Base-by-base conservation (phyloP, 23 tunicate species). In the Halocynthia aurantium region DNA sequence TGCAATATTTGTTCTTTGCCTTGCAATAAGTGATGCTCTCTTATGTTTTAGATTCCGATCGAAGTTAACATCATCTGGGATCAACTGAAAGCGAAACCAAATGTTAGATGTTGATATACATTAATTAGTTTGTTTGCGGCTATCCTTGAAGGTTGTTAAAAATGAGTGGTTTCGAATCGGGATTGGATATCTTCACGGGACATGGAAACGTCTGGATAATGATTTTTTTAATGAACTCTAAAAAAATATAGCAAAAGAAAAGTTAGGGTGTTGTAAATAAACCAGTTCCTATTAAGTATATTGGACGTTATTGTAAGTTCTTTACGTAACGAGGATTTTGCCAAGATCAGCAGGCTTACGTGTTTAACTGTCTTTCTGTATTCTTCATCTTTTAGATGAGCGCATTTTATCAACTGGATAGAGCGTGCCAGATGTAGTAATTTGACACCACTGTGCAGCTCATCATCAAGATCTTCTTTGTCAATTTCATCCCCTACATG, bases 1-100 rank as follows among this genome's bases (percentile, higher is more conserved):
- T 19, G 84, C 74, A 22, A 81, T 81, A 55, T 81, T 81, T 51
- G 77, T 55, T 51, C 84, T 77, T 71, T 81, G 77, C 52, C 65
- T 71, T 10, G 84, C 84, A 31, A 81, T 73, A 18, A 13, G 40
- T 13, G 76, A 73, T 15, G 84, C 84, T 71, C 67, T 53, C 50
- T 56, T 71, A 6, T 71, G 77, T 21, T 6, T 57, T 2, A 12
- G 31, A 44, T 73, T 61, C 19, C 57, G 64, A 15, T 22, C 54
- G 64, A 52, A 20, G 31, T 40, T 53, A 8, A 51, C 13, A 22
- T 55, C 64, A 54, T 74, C 78, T 10, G 78, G 78, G 15, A 54
- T 52, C 20, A 74, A 54, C 78, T 74, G 78, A 9, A 18, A 71
- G 18, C 44, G 22, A 71, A 40, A 65, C 44, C n/a, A n/a, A n/a